Evolutionary conservation across 1,140 invertebrate genomes (phyloP), one percentile per base, ranked within the genome.

Genomic region (Drosophila cardini): DNA sequence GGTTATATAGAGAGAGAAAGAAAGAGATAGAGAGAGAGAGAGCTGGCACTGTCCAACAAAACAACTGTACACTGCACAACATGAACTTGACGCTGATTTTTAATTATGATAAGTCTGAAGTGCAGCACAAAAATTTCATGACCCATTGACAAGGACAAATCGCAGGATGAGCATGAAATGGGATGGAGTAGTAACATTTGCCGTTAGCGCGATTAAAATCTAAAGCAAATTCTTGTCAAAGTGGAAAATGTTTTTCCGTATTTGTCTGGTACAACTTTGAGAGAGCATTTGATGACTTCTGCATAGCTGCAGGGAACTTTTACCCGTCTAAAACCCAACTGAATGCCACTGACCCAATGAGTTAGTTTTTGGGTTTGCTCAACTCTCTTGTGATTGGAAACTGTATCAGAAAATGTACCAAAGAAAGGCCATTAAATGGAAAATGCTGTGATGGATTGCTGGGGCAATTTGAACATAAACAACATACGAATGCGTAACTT

Each of bases 271-370:
- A 60, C 57, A 48, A 58, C 74, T 71, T 62, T 76, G 67, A 81
- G n/a, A 78, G 76, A 64, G 65, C 62, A 15, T 53, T 50, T 63
- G 74, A 70, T 65, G 30, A 55, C 53, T 62, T 38, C 45, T 62
- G 38, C 45, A 43, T 9, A 34, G 53, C 18, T 38, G 52, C 16
- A 15, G 18, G 18, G 32, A 9, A 40, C 38, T 52, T 32, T 38
- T 18, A n/a, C 13, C 10, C 11, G 32, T 1, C 43, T 15, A 11
- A 2, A 2, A 26, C 16, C 43, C 11, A 26, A 36, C 16, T 82
- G 79, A 26, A 87, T 86, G 83, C 83, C 84, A 87, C 84, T 87
- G 83, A 87, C 83, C 83, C 60, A 87, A 77, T 89, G 79, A 83
- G 64, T 89, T 53, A 61, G 69, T 87, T 87, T 81, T 83, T 81